phyloP scores from a whole-genome alignment of 2,888 invertebrate species.

The Cacoxenus indagator region DNA sequence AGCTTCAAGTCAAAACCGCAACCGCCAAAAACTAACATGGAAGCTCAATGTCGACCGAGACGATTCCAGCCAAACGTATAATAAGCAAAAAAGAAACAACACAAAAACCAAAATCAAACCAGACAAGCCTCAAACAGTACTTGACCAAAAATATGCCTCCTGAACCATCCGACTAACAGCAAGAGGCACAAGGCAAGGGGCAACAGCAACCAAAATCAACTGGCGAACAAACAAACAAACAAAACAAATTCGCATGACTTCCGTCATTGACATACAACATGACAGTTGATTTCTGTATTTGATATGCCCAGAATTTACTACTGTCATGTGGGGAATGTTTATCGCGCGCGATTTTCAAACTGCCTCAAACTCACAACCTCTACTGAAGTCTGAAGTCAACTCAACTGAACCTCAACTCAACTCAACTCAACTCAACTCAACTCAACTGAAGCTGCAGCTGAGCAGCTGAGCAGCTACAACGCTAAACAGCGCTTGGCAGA shows the following conservation, averaged over 20 bases:
- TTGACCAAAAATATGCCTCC: conserved; percentile 13
- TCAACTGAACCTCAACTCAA: not conserved
- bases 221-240: not conserved
- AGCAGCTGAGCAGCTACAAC: not conserved
- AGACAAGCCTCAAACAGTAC: conserved; percentile 27
- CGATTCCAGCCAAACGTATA: conserved; percentile 38
- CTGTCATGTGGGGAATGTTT: conserved; percentile 41
- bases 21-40: conserved; percentile 31
- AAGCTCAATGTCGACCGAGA: conserved; percentile 19
- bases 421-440: not conserved
- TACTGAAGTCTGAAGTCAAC: not conserved
- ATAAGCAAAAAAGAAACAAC: not conserved
- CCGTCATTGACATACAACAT: conserved; percentile 68
- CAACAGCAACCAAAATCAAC: conserved; percentile 19
- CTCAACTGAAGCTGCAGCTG: not conserved
- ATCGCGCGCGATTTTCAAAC: conserved; percentile 21
- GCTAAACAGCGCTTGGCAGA: not conserved
- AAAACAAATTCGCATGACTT: conserved; percentile 51
- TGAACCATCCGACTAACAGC: not conserved
- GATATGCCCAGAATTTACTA: conserved; percentile 65
- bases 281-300: conserved; percentile 68
- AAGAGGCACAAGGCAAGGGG: not conserved
- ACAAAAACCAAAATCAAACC: conserved; percentile 15
- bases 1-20: conserved; percentile 6
- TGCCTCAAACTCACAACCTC: not conserved